A percentile compares a stretch with the other conserved stretches of the same genome.
phyloP scores from a whole-genome alignment of 2,113 vertebrate species.

The Sula dactylatra region DNA sequence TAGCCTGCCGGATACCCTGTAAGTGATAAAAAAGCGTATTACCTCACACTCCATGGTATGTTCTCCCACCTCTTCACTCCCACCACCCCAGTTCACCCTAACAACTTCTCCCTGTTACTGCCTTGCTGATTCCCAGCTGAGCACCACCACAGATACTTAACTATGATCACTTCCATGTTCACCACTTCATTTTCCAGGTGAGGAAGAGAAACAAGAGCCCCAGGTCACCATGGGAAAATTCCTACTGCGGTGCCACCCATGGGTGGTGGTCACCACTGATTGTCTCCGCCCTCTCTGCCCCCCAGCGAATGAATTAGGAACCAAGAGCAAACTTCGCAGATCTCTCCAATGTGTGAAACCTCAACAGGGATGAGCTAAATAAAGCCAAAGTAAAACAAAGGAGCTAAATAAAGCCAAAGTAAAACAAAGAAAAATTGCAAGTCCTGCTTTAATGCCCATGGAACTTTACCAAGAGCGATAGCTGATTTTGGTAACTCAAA shows the following conservation, averaged over 20 bases:
- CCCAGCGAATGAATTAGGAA: fast-evolving
- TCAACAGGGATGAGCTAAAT: not conserved
- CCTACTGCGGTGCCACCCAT: not conserved
- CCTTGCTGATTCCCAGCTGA: not conserved
- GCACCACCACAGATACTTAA: not conserved
- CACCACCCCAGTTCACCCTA: not conserved
- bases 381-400: not conserved
- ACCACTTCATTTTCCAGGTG: not conserved
- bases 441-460: not conserved
- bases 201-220: not conserved
- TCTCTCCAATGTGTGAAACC: not conserved
- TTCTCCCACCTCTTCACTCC: not conserved
- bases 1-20: not conserved
- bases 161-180: not conserved
- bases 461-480: not conserved
- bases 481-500: not conserved
- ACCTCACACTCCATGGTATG: too few species aligned
- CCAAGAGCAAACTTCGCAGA: not conserved
- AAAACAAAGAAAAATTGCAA: not conserved
- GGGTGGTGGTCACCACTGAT: not conserved
- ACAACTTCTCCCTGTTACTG: not conserved
- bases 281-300: too few species aligned
- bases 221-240: not conserved
- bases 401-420: not conserved
- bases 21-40: not conserved